Conservation (phyloP, 35 echinoderm and acorn worm species). For the Strongylocentrotus purpuratus region DNA sequence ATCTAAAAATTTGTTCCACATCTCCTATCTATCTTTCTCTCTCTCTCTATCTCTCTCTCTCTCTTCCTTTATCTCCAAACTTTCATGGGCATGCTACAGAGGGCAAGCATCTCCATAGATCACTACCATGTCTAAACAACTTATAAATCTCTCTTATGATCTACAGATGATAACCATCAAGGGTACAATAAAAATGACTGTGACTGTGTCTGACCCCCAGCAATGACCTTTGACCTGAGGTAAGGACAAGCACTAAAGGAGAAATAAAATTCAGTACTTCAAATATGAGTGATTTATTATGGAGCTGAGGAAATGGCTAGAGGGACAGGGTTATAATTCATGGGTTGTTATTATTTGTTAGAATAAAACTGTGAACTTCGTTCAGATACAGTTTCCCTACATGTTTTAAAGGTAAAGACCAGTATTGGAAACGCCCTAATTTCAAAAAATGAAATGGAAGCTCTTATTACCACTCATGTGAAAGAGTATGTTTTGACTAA, state of each 20-base stretch:
- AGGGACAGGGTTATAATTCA: neutral
- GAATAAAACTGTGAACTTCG: too few relatives aligned
- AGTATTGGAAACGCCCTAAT: too few relatives aligned
- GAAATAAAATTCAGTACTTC: too few relatives aligned
- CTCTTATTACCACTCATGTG: too few relatives aligned
- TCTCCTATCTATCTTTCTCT: too few relatives aligned
- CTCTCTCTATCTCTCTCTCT: too few relatives aligned
- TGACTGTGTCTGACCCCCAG: neutral
- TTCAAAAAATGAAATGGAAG: too few relatives aligned
- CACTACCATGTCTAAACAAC: neutral
- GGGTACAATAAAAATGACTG: neutral
- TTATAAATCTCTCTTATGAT: constrained; percentile 5
- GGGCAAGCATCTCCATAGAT: neutral
- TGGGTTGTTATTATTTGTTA: too few relatives aligned
- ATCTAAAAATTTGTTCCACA: too few relatives aligned
- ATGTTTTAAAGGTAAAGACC: too few relatives aligned
- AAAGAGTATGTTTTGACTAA: too few relatives aligned
- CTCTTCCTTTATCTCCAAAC: neutral
- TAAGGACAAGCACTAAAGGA: constrained; percentile 11
- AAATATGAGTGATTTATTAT: neutral
- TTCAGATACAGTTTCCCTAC: too few relatives aligned
- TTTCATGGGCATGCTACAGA: neutral
- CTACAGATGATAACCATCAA: constrained; percentile 3
- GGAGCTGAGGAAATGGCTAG: neutral
- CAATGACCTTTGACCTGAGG: neutral